Percentiles rank a stretch among this genome's conserved stretches.
These are phyloP conservation scores for Drosophila asahinai DNA, from an alignment of 1,140 invertebrate genomes.

Conservation along the genomic window DNA sequence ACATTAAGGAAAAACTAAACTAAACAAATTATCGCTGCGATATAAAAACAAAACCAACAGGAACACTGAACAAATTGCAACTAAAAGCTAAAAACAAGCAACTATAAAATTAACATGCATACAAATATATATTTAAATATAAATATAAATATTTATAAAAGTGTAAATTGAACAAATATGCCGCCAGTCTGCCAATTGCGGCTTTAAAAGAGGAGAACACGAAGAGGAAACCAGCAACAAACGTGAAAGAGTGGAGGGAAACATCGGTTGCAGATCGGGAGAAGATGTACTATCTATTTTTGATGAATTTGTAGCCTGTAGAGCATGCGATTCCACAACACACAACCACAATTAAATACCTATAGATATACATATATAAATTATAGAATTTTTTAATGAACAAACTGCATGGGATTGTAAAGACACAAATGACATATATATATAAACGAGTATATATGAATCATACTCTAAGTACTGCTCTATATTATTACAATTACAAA, in stretches of 20 bases:
- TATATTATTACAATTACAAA: constrained; percentile 12
- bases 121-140: constrained; percentile 11
- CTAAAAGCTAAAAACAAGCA: constrained; percentile 40
- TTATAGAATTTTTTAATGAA: constrained; percentile 36
- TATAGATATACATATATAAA: constrained; percentile 25
- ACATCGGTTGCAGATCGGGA: constrained; percentile 1
- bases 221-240: not conserved
- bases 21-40: constrained; percentile 76
- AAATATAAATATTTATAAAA: constrained; percentile 37
- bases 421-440: constrained; percentile 12
- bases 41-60: constrained; percentile 64
- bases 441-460: constrained; percentile 16
- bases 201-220: constrained; percentile 19
- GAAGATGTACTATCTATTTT: constrained; percentile 41
- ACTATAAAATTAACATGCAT: constrained; percentile 22
- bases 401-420: constrained; percentile 34
- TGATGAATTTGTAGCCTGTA: constrained; percentile 46
- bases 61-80: constrained; percentile 55
- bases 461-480: constrained; percentile 45
- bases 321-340: constrained; percentile 37
- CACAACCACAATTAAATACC: constrained; percentile 30
- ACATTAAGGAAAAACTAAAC: constrained; percentile 1
- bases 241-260: not conserved
- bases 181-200: constrained; percentile 51
- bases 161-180: constrained; percentile 41